These are phyloP conservation scores for Malachius bipustulatus DNA, from an alignment of 2,888 invertebrate species.

Conservation along the genomic window DNA sequence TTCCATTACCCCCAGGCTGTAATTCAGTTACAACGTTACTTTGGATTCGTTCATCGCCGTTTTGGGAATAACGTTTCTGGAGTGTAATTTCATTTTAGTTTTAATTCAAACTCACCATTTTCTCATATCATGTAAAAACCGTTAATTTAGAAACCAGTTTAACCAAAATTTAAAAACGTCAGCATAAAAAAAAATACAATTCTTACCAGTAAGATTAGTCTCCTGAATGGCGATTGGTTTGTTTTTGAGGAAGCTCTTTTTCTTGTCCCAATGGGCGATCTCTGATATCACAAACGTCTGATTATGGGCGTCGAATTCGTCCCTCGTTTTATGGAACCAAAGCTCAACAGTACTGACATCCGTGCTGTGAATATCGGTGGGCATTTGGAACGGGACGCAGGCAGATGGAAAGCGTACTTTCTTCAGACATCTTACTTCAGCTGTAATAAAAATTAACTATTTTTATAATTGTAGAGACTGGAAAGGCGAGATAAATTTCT, in stretches of 20 bases:
- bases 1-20: too few species aligned
- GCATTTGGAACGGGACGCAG: constrained; percentile 66
- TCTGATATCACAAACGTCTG: constrained; percentile 70
- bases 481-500: too few species aligned
- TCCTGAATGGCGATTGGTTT: constrained; percentile 68
- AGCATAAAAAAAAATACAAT: neutral
- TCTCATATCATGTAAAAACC: too few species aligned
- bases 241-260: constrained; percentile 62
- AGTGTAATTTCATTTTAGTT: too few species aligned
- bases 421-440: constrained; percentile 40
- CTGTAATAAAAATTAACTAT: too few species aligned
- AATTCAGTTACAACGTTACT: too few species aligned
- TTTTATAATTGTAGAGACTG: too few species aligned
- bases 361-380: constrained; percentile 59
- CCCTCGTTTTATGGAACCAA: constrained; percentile 66
- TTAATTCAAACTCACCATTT: too few species aligned
- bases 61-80: too few species aligned
- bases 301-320: constrained; percentile 51
- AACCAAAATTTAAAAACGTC: neutral
- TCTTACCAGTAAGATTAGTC: constrained; percentile 53
- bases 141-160: neutral
- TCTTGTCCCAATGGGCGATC: constrained; percentile 60
- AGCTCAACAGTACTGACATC: constrained; percentile 68
- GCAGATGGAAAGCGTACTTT: constrained; percentile 49
- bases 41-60: too few species aligned